phyloP scores from a whole-genome alignment of 2,113 vertebrate genomes.

The Brachyhypopomus occidentalis region DNA sequence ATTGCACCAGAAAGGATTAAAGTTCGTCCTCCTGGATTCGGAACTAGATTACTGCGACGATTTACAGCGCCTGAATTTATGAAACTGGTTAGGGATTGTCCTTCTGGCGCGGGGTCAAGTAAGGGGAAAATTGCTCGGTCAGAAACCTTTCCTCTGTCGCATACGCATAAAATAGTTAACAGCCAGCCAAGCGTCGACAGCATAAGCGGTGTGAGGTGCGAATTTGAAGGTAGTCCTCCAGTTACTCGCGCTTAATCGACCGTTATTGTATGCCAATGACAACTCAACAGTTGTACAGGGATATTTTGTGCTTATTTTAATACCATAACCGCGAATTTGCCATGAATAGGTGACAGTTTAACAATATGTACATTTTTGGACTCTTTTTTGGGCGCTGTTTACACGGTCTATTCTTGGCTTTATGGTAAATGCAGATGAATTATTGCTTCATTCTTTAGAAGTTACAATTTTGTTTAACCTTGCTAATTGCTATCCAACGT shows the following conservation, averaged over 20 bases:
- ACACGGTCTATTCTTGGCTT: too few species aligned
- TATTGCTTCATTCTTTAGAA: neutral
- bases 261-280: neutral
- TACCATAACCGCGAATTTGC: neutral
- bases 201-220: slow-evolving; percentile 78
- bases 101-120: slow-evolving; percentile 54
- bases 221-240: slow-evolving; percentile 73
- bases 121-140: slow-evolving; percentile 75
- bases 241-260: slow-evolving; percentile 53
- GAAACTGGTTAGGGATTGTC: slow-evolving; percentile 73
- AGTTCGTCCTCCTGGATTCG: slow-evolving; percentile 55
- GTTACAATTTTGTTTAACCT: neutral
- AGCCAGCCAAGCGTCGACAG: slow-evolving; percentile 77
- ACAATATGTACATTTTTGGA: neutral
- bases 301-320: neutral
- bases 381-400: too few species aligned
- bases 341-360: neutral
- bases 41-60: slow-evolving; percentile 72
- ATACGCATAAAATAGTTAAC: slow-evolving; percentile 73
- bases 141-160: slow-evolving; percentile 75
- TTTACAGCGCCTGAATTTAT: slow-evolving; percentile 80
- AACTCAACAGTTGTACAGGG: neutral
- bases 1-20: slow-evolving; percentile 63
- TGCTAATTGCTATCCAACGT: neutral
- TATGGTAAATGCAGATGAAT: neutral